Evolutionary conservation across 2,888 invertebrate species (phyloP).

Genomic region (Monochamus alternatus): DNA sequence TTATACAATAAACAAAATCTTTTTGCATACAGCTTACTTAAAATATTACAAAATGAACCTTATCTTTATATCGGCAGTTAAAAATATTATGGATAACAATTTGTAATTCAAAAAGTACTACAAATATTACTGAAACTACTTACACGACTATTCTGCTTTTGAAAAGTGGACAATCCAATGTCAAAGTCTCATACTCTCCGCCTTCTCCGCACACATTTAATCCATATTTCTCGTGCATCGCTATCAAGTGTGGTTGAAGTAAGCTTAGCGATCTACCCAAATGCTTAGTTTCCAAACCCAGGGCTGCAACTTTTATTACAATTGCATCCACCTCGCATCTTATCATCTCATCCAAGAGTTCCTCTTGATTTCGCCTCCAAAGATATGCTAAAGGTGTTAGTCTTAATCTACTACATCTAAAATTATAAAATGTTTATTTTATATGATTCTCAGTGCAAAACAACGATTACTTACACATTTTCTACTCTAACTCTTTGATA

Average conservation of each 20-base stretch:
- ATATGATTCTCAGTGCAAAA: not conserved
- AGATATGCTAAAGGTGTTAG: constrained; percentile 93
- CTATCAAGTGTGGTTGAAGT: constrained; percentile 88
- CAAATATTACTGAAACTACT: constrained; percentile 71
- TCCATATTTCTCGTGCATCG: constrained; percentile 95
- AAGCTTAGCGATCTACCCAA: constrained; percentile 89
- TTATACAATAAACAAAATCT: no score
- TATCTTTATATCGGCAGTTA: no score
- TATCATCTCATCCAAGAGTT: constrained; percentile 97
- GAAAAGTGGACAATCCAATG: constrained; percentile 97
- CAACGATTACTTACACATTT: constrained; percentile 87
- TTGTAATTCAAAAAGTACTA: not conserved
- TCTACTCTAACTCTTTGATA: constrained; percentile 98
- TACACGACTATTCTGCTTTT: constrained; percentile 91
- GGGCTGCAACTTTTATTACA: constrained; percentile 94
- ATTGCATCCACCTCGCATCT: constrained; percentile 93
- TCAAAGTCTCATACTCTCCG: constrained; percentile 99
- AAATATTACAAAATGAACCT: no score
- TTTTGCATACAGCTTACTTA: no score
- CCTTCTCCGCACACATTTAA: constrained; percentile 98
- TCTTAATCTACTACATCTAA: constrained; percentile 90
- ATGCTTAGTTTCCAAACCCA: constrained; percentile 93
- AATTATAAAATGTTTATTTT: constrained; percentile 46
- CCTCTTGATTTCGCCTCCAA: constrained; percentile 96
- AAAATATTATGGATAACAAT: no score